Evolutionary conservation across 2,888 invertebrate genomes (phyloP), one percentile per base, ranked within the genome.

Genomic region (Drosophila emarginata): DNA sequence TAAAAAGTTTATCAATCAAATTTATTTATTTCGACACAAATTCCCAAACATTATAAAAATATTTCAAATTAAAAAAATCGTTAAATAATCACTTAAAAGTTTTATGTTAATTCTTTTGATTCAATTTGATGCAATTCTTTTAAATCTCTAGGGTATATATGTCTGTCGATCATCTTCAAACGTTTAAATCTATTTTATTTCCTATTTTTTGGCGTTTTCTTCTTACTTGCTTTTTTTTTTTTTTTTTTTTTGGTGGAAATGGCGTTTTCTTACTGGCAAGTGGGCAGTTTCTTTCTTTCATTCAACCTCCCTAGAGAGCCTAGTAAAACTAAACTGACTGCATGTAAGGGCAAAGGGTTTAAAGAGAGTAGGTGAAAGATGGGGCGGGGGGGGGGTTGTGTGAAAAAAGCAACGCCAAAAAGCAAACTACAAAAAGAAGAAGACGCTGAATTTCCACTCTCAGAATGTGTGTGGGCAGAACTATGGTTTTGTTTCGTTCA

Each of bases 291-390:
- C 80, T 75, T 74, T 39, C 67, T 68, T 53, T 5, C 59, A 53
- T 61, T 66, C 62, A 36, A 26, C 45, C 32, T 61, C 74, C 78
- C 82, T 61, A 18, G 61, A 77, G 78, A 70, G 53, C 23, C 74
- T 71, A 66, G 79, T 81, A 79, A 79, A 80, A 77, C 78, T 82
- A 79, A 82, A 77, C 79, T 81, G 82, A 77, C 79, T 81, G 80
- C 77, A 80, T 72, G 80, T 70, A 63, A 71, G 59, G 60, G 18
- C 9, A 36, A 45, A 32, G 14, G 7, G n/a, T n/a, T n/a, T n/a
- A n/a, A n/a, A n/a, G n/a, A n/a, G n/a, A n/a, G n/a, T n/a, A n/a
- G n/a, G n/a, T n/a, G n/a, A n/a, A n/a, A n/a, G n/a, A n/a, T n/a
- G n/a, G 36, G 51, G 60, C 1, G 50, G n/a, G 14, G 4, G 9